Base-by-base conservation (phyloP, 2,113 vertebrate species). In the Phylloscopus whistleri region DNA sequence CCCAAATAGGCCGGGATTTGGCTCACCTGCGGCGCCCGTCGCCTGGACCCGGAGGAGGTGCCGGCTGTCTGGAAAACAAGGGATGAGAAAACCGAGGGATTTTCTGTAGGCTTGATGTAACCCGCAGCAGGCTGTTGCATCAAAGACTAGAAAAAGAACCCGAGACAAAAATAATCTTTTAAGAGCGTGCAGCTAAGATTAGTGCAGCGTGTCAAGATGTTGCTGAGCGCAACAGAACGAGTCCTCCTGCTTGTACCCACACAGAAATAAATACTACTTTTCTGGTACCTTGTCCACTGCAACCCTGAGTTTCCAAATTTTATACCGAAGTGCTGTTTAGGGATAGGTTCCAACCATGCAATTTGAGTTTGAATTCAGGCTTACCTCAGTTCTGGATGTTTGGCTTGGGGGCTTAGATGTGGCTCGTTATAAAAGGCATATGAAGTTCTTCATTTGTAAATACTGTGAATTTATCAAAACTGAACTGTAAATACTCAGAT, bases 161-260 rank as follows among this genome's bases (percentile, higher is more conserved):
- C 24, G 70, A 91, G 91, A 91, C 91, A 77, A 93, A 95, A 97
- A 97, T 95, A 96, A 96, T 89, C 91, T 93, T 88, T 55, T 84
- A 91, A 95, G 93, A 95, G 74, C 74, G 39, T 33, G 81, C 74
- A 26, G 92, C 95, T 91, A 22, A 90, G 93, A 92, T 90, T 86
- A 95, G 94, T 26, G 86, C 86, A 13, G 90, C 13, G 19, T 74
- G 90, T 93, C 90, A 75, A 75, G 95, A 64, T 81, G 95, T 64
- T 93, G 95, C 93, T 73, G 90, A 95, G 94, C 56, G 21, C 89
- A 21, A 68, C 26, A 59, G 41, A 84, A 60, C 0, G 53, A 83
- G 55, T 21, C 68, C 76, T 43, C 30, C 58, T 37, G 64, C 89
- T 58, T 67, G 27, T 21, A 16, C 77, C 20, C 4, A 15, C 83